Evolutionary conservation across 2,888 invertebrate species (phyloP), one percentile per base, ranked within the genome.

Genomic region (Phortica magna): DNA sequence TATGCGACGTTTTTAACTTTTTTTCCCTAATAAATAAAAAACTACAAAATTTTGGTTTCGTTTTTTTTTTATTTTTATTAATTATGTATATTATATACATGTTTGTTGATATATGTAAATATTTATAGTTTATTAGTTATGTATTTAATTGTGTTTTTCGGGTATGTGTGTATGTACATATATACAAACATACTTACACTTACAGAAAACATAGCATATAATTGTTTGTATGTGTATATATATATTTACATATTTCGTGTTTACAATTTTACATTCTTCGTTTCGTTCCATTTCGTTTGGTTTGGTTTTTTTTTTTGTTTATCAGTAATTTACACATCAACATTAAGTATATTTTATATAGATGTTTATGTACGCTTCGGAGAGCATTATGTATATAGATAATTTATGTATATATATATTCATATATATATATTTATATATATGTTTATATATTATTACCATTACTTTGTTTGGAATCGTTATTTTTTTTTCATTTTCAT

Each of bases 131-230:
- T 31, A 31, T 31, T 31, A 31, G 31, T 31, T 31, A 31, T 31
- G 31, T 31, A 31, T 55, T 55, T 55, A 7, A 5, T 55, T 14
- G 12, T 55, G 12, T n/a, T 55, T 14, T 55, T 55, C 7, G 2
- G 2, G 77, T 76, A 77, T 78, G 80, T 76, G 80, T 71, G 71
- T 65, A 61, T 64, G 57, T 74, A 71, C 41, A 74, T 74, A 17
- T 77, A 68, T 41, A 48, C 73, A 67, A 39, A 39, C 67, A 70
- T 48, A 71, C 31, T 31, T 31, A 31, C 31, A 31, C 31, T 31
- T 31, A 31, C 5, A 31, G 31, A 4, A 31, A 31, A 31, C 31
- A 31, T 31, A 31, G 31, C 5, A 55, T 12, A 55, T 55, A 55
- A 22, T 74, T 71, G 39, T 53, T 53, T 53, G 22, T 53, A 53